phyloP scores from a whole-genome alignment of 2,113 vertebrate genomes.

The Acanthochromis polyacanthus region DNA sequence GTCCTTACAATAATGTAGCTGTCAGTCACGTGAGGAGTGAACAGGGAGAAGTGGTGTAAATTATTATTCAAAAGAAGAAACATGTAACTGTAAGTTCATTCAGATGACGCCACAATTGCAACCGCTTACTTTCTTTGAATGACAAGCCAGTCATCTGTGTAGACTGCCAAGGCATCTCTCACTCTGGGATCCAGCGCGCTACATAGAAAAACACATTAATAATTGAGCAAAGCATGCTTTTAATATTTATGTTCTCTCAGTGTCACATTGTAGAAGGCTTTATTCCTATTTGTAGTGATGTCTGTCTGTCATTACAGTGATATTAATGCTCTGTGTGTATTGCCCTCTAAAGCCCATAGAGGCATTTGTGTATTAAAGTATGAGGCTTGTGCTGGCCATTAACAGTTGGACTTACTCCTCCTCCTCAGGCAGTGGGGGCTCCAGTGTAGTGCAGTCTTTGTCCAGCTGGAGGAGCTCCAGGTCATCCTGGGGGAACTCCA shows the following conservation, averaged over 20 bases:
- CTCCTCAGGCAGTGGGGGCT: constrained; percentile 88
- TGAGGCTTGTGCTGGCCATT: constrained; percentile 16
- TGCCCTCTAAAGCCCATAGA: constrained; percentile 15
- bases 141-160: constrained; percentile 93
- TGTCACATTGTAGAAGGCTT: constrained; percentile 50
- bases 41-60: constrained; percentile 9
- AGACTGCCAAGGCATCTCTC: constrained; percentile 89
- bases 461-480: constrained; percentile 88
- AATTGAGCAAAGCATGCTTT: constrained; percentile 65
- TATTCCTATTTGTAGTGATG: constrained; percentile 50
- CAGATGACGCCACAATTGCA: constrained; percentile 13
- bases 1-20: constrained; percentile 10
- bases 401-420: constrained; percentile 81
- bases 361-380: constrained; percentile 21
- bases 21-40: constrained; percentile 27
- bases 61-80: constrained; percentile 42
- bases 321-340: constrained; percentile 31
- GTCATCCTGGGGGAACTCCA: constrained; percentile 91
- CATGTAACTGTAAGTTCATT: constrained; percentile 21
- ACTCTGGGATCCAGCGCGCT: constrained; percentile 91
- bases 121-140: constrained; percentile 89
- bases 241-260: constrained; percentile 66
- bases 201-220: constrained; percentile 71
- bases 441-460: constrained; percentile 90
- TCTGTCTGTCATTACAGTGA: constrained; percentile 45